Base-by-base conservation (phyloP, 2,888 invertebrate genomes). In the Drosophila nigricruria region DNA sequence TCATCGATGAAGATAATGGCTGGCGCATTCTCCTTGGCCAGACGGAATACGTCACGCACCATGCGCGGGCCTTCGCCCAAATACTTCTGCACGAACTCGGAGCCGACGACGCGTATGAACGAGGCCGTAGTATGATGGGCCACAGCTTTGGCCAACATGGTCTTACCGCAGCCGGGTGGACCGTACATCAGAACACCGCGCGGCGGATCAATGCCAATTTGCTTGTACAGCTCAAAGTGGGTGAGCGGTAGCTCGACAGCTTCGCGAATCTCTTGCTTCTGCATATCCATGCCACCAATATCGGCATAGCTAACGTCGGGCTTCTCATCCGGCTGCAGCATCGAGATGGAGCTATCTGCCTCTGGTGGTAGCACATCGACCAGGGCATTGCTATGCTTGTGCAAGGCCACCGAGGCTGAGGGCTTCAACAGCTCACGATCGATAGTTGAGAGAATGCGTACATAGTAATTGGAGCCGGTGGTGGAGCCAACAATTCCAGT, bases 1-100 rank as follows among this genome's bases (percentile, higher is more conserved):
- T 99, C 99, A 93, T 99, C 99, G 91, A 99, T 99, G 93, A 99
- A 99, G 86, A 99, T 99, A 86, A 99, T 99, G 2, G 99, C 99
- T 1, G 99, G 99, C 1, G 99, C 97, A 94, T 99, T 99, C 93
- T 99, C 99, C 93, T 99, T 98, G 20, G 99, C 99, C 75, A 99
- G 94, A 89, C 99, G 96, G 93, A 99, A 99, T 16, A 99, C 99
- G 92, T 99, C 99, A 73, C 99, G 95, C 36, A 99, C 99, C 99
- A 99, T 99, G 62, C 99, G 95, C 0, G 99, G 99, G 0, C 99
- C 99, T 93, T 99, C 99, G 38, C 99, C 99, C 61, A 99, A 94
- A 92, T 99, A 99, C 92, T 99, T 99, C 94, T 99, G 99, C 6
- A 99, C 99, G 92, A 99, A 99, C 93, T 99, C 99, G 0, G 99